Base-by-base conservation (phyloP, 2,888 invertebrate genomes). In the Nemurella pictetii region DNA sequence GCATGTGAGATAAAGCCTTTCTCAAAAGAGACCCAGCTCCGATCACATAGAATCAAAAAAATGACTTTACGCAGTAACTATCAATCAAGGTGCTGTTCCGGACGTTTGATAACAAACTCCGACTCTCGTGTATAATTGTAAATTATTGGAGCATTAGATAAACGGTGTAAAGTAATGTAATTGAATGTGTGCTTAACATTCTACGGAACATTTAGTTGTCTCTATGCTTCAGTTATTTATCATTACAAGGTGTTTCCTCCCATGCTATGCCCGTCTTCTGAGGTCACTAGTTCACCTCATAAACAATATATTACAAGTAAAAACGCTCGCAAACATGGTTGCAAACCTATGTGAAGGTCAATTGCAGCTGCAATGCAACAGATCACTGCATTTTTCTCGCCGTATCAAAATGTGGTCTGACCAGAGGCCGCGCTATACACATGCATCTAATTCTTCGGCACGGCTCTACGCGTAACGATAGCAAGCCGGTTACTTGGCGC, bases 351-450 rank as follows among this genome's bases (percentile, higher is more conserved):
- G 25, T 35, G 35, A 81, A 36, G 80, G 80, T 81, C 80, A 81
- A 81, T 81, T 81, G 80, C 80, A 81, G 32, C 26, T 35, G 80
- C 80, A 32, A 15, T 75, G 75, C 75, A 26, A 35, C 80, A 81
- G 28, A 30, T 35, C 80, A 81, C 27, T 27, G 26, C 26, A 36
- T 25, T 80, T 29, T 80, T 29, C 29, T 35, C 80, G 4, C 55
- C 55, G 55, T 55, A 55, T 55, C 55, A 55, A 55, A 81, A 36
- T 81, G 80, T 35, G 25, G 80, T 81, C 78, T 78, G 29, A 78
- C 36, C 80, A 35, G 80, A 26, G 36, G n/a, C 1, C 29, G 29
- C n/a, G n/a, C n/a, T n/a, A n/a, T n/a, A 75, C 12, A n/a, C 29
- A 75, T 7, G 75, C 55, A 55, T 55, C 55, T 55, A 20, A 26